phyloP scores from a whole-genome alignment of 2,113 vertebrate species.

The Recurvirostra avosetta region DNA sequence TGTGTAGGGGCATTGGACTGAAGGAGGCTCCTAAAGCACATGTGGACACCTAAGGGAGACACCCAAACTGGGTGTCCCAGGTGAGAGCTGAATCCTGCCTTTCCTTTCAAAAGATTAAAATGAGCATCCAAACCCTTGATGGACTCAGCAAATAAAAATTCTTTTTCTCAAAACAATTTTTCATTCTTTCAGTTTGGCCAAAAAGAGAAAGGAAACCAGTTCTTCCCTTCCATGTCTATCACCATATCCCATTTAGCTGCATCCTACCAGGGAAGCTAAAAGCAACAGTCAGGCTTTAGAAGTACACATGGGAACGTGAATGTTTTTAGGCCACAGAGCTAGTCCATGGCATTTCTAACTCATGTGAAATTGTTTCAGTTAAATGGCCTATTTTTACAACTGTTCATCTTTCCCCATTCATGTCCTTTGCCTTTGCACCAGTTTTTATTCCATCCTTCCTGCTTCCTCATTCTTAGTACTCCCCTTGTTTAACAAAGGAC shows the following conservation, averaged over 20 bases:
- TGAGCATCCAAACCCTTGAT: background rate
- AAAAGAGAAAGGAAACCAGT: background rate
- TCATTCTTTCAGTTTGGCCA: background rate
- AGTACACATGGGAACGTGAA: background rate
- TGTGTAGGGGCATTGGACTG: background rate
- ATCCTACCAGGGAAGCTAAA: background rate
- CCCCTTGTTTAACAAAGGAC: background rate
- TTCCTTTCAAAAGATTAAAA: background rate
- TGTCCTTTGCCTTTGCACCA: background rate
- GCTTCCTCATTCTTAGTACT: background rate
- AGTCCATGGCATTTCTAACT: background rate
- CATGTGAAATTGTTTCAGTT: background rate
- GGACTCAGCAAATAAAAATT: background rate
- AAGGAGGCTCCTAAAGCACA: background rate
- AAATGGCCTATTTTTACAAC: background rate
- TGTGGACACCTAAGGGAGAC: background rate
- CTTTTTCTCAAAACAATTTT: background rate
- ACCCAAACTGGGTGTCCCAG: background rate
- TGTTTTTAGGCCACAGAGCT: background rate
- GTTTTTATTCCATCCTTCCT: background rate
- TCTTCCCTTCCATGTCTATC: background rate
- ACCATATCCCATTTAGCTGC: background rate
- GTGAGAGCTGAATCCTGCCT: background rate
- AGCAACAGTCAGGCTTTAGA: background rate
- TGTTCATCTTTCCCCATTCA: background rate